phyloP scores from a whole-genome alignment of 2,113 vertebrate genomes.

The Silurus asotus region DNA sequence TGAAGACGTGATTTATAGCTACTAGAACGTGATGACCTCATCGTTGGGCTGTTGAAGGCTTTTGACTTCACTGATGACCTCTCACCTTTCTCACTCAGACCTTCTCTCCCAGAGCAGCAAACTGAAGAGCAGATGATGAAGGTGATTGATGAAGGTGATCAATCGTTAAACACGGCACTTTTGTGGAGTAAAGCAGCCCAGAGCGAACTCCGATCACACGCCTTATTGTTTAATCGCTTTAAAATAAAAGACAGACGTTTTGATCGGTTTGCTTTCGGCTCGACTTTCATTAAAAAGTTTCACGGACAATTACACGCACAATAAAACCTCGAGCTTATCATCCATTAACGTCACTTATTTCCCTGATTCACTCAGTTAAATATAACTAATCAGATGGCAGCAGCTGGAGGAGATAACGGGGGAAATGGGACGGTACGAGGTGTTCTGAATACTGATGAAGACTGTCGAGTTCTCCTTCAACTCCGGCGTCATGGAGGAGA shows the following conservation, averaged over 20 bases:
- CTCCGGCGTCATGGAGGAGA: neutral
- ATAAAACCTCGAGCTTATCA: constrained; percentile 6
- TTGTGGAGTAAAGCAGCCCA: neutral
- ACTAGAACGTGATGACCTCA: too few relatives aligned
- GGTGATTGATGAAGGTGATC: neutral
- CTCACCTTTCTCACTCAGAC: too few relatives aligned
- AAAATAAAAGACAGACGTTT: too few relatives aligned
- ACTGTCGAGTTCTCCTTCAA: neutral
- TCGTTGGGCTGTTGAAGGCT: too few relatives aligned
- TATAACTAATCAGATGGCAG: constrained; percentile 7
- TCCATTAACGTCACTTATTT: neutral
- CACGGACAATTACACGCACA: neutral
- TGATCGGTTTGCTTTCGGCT: too few relatives aligned
- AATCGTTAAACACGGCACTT: neutral
- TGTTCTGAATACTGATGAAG: neutral
- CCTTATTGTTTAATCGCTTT: neutral
- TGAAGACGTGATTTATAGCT: neutral
- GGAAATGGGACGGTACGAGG: neutral
- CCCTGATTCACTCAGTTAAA: neutral
- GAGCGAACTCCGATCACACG: neutral
- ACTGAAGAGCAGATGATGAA: neutral
- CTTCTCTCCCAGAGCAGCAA: neutral
- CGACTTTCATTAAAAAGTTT: constrained; percentile 7
- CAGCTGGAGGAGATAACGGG: constrained; percentile 1
- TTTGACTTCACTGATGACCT: too few relatives aligned